Percentiles rank a stretch among this genome's conserved stretches.
Conservation (phyloP, 64 coral and sea anemone species). For the Pocillopora damicornis region DNA sequence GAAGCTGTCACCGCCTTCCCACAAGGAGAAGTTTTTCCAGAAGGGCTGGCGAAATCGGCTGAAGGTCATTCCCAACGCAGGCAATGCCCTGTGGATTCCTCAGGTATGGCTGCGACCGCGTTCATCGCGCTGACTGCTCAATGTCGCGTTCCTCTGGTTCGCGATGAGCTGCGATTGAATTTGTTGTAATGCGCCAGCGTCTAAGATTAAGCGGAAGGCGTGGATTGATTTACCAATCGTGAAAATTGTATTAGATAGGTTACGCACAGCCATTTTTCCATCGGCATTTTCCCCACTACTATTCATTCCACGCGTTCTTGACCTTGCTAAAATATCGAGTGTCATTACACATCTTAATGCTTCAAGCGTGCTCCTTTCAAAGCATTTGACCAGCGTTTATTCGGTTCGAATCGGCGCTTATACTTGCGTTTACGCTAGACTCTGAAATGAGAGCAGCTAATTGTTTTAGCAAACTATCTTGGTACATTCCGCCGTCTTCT, state of each 20-base stretch:
- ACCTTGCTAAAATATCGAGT: conserved; percentile 55
- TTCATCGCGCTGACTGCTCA: not conserved
- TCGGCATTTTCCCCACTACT: not conserved
- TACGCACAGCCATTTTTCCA: conserved; percentile 50
- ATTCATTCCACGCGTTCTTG: conserved; percentile 76
- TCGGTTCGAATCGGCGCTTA: conserved; percentile 9
- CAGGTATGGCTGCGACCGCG: conserved; percentile 48
- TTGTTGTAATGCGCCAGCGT: not conserved
- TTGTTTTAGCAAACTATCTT: conserved; percentile 49
- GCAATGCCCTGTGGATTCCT: conserved; percentile 72
- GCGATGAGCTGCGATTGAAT: not conserved
- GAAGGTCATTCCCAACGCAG: conserved; percentile 88
- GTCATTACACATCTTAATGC: conserved; percentile 34
- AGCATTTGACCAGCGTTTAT: conserved; percentile 19
- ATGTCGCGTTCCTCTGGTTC: conserved; percentile 6
- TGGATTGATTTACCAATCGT: conserved; percentile 38
- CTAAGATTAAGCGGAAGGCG: conserved; percentile 13
- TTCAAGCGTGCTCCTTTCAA: conserved; percentile 37
- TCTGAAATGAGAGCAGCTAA: conserved; percentile 15
- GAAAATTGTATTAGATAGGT: conserved; percentile 55
- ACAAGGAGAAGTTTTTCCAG: conserved; percentile 86
- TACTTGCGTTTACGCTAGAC: not conserved
- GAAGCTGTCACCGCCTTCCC: conserved; percentile 51
- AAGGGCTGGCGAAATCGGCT: conserved; percentile 85
- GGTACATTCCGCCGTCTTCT: conserved; percentile 11